These are phyloP conservation scores for Drosophila fungiperda DNA, from an alignment of 2,888 invertebrate species.

Conservation along the genomic window DNA sequence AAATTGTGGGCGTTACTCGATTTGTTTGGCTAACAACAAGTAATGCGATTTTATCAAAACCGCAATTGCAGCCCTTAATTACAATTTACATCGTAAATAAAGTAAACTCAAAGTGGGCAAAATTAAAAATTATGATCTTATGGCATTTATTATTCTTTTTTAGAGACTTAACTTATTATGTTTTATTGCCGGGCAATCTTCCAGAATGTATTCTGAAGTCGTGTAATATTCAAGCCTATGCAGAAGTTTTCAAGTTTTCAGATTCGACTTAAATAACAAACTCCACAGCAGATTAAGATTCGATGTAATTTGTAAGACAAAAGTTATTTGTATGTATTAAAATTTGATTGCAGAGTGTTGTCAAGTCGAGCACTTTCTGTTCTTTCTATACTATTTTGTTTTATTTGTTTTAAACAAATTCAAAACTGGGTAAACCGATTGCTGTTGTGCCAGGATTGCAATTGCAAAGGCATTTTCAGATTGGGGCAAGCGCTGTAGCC, in stretches of 20 bases:
- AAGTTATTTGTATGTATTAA: background rate
- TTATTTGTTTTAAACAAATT: slow-evolving; percentile 20
- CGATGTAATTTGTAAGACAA: background rate
- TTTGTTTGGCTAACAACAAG: slow-evolving; percentile 48
- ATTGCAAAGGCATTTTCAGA: slow-evolving; percentile 36
- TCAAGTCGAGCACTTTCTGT: background rate
- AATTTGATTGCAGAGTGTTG: background rate
- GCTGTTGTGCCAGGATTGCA: slow-evolving; percentile 33
- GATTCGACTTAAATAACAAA: background rate
- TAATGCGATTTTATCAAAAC: slow-evolving; percentile 48
- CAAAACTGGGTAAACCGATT: slow-evolving; percentile 32
- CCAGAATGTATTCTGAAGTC: background rate
- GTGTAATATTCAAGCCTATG: background rate
- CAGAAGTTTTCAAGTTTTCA: background rate
- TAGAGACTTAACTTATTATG: no score
- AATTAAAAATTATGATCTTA: slow-evolving; percentile 20
- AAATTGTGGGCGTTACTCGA: slow-evolving; percentile 2
- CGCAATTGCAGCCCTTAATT: slow-evolving; percentile 55
- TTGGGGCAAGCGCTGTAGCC: slow-evolving; percentile 24
- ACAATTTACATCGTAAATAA: slow-evolving; percentile 62
- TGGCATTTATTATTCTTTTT: background rate
- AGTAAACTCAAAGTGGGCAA: slow-evolving; percentile 7
- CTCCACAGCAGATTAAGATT: background rate
- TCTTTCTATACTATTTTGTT: background rate
- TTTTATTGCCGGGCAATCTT: background rate